phyloP scores from a whole-genome alignment of 2,797 vertebrate genomes.

The Hyperoplus lanceolatus region DNA sequence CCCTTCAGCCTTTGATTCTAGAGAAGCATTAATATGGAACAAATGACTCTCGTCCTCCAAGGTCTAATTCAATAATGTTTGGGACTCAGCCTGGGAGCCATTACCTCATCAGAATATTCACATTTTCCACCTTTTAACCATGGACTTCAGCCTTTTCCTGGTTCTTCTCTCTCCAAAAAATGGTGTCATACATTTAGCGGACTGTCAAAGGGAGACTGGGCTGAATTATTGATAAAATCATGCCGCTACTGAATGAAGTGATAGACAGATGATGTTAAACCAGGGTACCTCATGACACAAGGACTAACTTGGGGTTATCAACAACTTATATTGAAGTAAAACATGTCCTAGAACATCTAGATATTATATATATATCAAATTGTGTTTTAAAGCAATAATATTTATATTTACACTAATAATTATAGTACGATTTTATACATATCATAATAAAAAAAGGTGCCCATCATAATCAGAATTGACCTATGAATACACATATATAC shows the following conservation, averaged over 20 bases:
- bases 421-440: neutral
- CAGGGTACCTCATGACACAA: neutral
- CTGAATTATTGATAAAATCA: neutral
- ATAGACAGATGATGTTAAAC: neutral
- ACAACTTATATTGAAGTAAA: neutral
- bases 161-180: neutral
- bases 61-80: constrained; percentile 55
- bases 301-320: neutral
- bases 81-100: neutral
- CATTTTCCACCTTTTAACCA: constrained; percentile 29
- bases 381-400: too few relatives aligned
- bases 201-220: neutral
- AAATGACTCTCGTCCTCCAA: constrained; percentile 39
- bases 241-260: neutral
- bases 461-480: neutral
- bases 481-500: neutral
- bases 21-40: constrained; percentile 45
- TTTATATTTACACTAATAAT: too few relatives aligned
- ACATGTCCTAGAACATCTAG: too few relatives aligned
- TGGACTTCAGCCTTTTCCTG: constrained; percentile 15
- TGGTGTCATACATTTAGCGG: neutral
- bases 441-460: neutral
- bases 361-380: too few relatives aligned
- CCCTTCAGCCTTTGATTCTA: constrained; percentile 40
- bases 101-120: constrained; percentile 16